These are phyloP conservation scores for Watsonalla binaria DNA, from an alignment of 2,888 invertebrate species.

Conservation along the genomic window DNA sequence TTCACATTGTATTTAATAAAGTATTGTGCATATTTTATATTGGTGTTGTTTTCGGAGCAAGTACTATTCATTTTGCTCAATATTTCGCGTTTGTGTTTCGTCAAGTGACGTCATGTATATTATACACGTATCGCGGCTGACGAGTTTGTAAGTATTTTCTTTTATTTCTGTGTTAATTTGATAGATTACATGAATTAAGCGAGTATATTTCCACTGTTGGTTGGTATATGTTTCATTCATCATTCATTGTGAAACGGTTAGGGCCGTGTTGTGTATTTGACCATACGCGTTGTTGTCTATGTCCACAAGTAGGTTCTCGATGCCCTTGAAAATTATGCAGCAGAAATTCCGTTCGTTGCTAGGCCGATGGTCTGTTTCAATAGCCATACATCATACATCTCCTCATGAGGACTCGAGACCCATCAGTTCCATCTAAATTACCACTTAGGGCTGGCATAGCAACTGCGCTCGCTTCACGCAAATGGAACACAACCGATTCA, in stretches of 20 bases:
- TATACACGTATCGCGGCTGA: slow-evolving; percentile 76
- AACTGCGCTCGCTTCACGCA: slow-evolving; percentile 59
- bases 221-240: slow-evolving; percentile 66
- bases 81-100: slow-evolving; percentile 76
- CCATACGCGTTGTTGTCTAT: slow-evolving; percentile 19
- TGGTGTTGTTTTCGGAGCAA: slow-evolving; percentile 59
- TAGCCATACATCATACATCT: slow-evolving; percentile 14
- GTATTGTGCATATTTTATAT: slow-evolving; percentile 63
- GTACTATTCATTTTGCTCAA: slow-evolving; percentile 70
- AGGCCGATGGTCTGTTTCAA: slow-evolving; percentile 35
- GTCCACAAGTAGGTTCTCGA: slow-evolving; percentile 35
- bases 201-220: slow-evolving; percentile 40
- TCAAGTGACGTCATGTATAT: slow-evolving; percentile 79
- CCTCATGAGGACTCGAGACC: slow-evolving; percentile 35
- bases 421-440: slow-evolving; percentile 29
- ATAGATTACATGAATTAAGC: slow-evolving; percentile 40
- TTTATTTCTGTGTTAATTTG: slow-evolving; percentile 67
- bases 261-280: slow-evolving; percentile 29
- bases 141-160: slow-evolving; percentile 77
- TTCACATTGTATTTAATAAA: slow-evolving; percentile 61
- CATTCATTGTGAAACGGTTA: slow-evolving; percentile 42
- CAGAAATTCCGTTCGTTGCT: slow-evolving; percentile 62
- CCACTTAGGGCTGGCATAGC: slow-evolving; percentile 53
- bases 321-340: slow-evolving; percentile 80
- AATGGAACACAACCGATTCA: slow-evolving; percentile 61